Base-by-base conservation (phyloP, 2,888 invertebrate genomes). In the Julus scanicus region DNA sequence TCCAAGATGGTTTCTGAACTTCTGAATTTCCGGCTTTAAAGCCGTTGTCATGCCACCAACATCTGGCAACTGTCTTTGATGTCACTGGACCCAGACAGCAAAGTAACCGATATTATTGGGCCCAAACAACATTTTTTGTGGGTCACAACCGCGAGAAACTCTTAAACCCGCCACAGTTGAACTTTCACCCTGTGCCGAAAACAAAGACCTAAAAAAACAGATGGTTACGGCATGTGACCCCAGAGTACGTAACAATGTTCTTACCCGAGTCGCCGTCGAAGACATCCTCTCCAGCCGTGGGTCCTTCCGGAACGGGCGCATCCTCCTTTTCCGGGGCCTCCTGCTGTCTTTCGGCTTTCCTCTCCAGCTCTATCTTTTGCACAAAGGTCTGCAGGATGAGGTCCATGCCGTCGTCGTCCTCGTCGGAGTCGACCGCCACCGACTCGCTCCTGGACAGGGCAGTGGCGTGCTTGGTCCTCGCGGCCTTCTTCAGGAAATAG, bases 401-500 rank as follows among this genome's bases (percentile, higher is more conserved):
- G 17, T 44, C 17, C 86, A 44, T 48, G 0, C 93, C 87, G 8
- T 86, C 89, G 37, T 89, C 89, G 49, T 90, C 90, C 37, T 90
- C 90, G 48, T 91, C 91, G 20, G 90, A 90, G 91, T 95, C 95
- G 6, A 37, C 84, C 8, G 57, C 40, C 39, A 40, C 87, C 29
- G 83, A 63, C 37, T 48, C 83, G 48, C 39, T 20, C 39, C 49
- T 84, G 15, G 84, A 44, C 49, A 29, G 37, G 20, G 88, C 11
- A 15, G 48, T 8, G 15, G 53, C 53, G 2, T 85, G 86, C 53
- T 87, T 89, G 88, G 40, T 84, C 49, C 39, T 84, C 89, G 93
- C 95, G 94, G 92, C 96, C 96, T 95, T 95, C 86, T 90, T 88
- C 92, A 97, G 95, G 91, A 97, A 97, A 92, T 97, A 97, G 93